Percentiles rank a stretch among this genome's conserved stretches.
phyloP scores from a whole-genome alignment of 1,140 invertebrate genomes.

The Campoletis sonorensis region DNA sequence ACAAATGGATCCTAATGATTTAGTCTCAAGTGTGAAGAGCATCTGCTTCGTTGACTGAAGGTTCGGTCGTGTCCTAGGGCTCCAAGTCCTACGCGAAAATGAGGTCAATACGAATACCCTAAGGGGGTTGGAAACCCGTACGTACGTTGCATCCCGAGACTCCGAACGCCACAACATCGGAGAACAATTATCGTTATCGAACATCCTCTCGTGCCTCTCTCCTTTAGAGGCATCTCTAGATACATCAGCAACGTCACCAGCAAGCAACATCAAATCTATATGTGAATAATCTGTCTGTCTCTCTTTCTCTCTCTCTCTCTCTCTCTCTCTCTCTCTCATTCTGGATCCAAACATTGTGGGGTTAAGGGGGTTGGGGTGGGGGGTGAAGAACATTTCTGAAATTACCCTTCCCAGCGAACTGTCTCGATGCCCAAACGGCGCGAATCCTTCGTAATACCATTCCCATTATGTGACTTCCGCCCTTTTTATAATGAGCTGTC shows the following conservation, averaged over 20 bases:
- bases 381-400: not conserved
- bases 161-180: not conserved
- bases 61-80: not conserved
- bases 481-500: not conserved
- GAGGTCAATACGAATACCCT: slow-evolving; percentile 10
- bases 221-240: not conserved
- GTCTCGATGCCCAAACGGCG: too few species aligned
- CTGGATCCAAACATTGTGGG: not conserved
- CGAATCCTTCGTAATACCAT: too few species aligned
- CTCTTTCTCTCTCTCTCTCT: not conserved
- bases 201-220: not conserved
- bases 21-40: not conserved
- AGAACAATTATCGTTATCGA: slow-evolving; percentile 11
- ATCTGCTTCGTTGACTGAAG: not conserved
- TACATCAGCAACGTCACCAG: not conserved
- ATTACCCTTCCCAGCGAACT: too few species aligned
- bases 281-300: not conserved
- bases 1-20: not conserved
- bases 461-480: too few species aligned
- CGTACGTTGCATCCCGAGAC: not conserved
- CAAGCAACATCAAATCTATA: not conserved
- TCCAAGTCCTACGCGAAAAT: not conserved
- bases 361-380: not conserved
- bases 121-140: not conserved
- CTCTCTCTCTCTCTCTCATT: not conserved